Conservation (phyloP, 2,113 vertebrate species). For the Antechinus flavipes region DNA sequence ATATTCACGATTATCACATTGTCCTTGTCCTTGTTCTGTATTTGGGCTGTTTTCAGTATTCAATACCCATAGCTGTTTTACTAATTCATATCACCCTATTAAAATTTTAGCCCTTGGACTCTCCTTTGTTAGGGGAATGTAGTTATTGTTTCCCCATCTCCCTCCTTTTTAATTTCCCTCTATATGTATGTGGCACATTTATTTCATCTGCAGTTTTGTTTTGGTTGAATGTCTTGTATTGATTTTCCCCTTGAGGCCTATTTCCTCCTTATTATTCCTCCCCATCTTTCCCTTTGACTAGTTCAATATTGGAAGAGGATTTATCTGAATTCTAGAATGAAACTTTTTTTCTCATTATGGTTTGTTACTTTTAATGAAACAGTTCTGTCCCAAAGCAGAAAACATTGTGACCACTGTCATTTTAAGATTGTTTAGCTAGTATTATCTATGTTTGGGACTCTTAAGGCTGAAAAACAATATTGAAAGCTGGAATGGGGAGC, state of each 20-base stretch:
- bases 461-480: background rate
- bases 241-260: background rate
- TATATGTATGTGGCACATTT: background rate
- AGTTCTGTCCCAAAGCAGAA: background rate
- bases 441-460: background rate
- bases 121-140: background rate
- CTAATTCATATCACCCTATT: background rate
- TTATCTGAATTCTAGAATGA: background rate
- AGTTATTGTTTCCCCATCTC: background rate
- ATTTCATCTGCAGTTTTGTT: background rate
- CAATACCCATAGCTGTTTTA: background rate
- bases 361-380: background rate
- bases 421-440: background rate
- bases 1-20: background rate
- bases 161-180: background rate
- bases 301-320: no score
- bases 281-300: background rate
- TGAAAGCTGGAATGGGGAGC: background rate
- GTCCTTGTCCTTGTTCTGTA: background rate
- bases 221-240: background rate
- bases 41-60: background rate
- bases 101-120: background rate
- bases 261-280: background rate
- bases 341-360: background rate
- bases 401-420: background rate